A percentile compares a stretch with the other conserved stretches of the same genome.
Evolutionary conservation across 2,797 vertebrate genomes (phyloP).

Genomic region (Poecile montanus): DNA sequence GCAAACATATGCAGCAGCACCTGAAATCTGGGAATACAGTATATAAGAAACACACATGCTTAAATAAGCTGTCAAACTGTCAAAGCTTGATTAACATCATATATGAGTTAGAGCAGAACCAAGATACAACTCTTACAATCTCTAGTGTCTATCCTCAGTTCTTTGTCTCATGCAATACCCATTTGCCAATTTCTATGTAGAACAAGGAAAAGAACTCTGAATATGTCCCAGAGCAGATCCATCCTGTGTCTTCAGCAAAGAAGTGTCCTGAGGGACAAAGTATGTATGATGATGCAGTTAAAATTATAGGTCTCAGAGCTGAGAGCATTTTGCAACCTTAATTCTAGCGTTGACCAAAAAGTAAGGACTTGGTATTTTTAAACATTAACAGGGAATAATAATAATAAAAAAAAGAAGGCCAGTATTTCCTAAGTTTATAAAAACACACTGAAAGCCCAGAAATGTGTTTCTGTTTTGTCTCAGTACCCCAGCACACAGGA

Average conservation of each 20-base stretch:
- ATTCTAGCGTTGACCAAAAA: not conserved
- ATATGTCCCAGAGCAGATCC: not conserved
- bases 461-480: not conserved
- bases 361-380: not conserved
- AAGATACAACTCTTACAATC: not conserved
- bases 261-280: not conserved
- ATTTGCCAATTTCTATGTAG: not conserved
- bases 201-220: not conserved
- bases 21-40: not conserved
- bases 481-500: not conserved
- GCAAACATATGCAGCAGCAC: not conserved
- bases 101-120: conserved; percentile 12
- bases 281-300: not conserved
- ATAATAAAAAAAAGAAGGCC: not conserved
- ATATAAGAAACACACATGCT: not conserved
- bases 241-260: not conserved
- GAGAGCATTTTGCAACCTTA: not conserved
- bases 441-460: not conserved
- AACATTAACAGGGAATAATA: not conserved
- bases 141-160: not conserved
- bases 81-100: not conserved
- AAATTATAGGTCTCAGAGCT: not conserved
- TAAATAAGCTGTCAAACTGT: conserved; percentile 10
- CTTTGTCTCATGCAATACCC: not conserved
- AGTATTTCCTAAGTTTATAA: not conserved